Conservation (phyloP, 2,797 vertebrate genomes). For the Sphaeramia orbicularis region DNA sequence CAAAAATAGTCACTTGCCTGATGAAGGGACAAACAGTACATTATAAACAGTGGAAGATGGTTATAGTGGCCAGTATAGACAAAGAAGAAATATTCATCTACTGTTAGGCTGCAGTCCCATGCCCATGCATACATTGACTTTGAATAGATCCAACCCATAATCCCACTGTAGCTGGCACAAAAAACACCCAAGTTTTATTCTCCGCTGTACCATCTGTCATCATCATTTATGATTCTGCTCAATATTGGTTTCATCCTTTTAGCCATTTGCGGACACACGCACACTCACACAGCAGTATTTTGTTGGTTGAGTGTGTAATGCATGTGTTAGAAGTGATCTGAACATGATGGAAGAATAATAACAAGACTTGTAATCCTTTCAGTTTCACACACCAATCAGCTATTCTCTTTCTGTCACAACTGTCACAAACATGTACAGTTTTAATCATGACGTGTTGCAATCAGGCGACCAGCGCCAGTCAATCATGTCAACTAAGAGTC, state of each 20-base stretch:
- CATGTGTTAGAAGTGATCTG: conserved; percentile 15
- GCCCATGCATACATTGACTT: background rate
- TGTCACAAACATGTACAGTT: conserved; percentile 22
- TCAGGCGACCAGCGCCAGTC: conserved; percentile 52
- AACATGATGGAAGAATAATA: conserved; percentile 58
- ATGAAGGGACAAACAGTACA: too few relatives aligned
- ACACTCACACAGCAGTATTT: background rate
- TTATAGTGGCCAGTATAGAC: background rate
- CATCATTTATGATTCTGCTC: background rate
- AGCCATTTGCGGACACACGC: background rate
- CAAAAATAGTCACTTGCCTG: too few relatives aligned
- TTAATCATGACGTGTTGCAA: conserved; percentile 70
- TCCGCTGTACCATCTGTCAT: background rate
- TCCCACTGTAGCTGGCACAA: background rate
- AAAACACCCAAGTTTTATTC: background rate
- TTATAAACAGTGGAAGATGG: background rate
- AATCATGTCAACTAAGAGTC: conserved; percentile 54
- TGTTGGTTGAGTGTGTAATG: conserved; percentile 7
- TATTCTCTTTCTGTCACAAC: conserved; percentile 28
- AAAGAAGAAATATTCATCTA: conserved; percentile 7
- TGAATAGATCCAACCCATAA: conserved; percentile 1
- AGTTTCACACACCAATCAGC: conserved; percentile 66
- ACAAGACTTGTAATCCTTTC: conserved; percentile 60
- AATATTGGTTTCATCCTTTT: background rate
- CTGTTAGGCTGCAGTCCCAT: background rate